Percentiles rank a stretch among this genome's conserved stretches.
These are phyloP conservation scores for Pandemis cinnamomeana DNA, from an alignment of 2,888 invertebrate genomes.

Conservation along the genomic window DNA sequence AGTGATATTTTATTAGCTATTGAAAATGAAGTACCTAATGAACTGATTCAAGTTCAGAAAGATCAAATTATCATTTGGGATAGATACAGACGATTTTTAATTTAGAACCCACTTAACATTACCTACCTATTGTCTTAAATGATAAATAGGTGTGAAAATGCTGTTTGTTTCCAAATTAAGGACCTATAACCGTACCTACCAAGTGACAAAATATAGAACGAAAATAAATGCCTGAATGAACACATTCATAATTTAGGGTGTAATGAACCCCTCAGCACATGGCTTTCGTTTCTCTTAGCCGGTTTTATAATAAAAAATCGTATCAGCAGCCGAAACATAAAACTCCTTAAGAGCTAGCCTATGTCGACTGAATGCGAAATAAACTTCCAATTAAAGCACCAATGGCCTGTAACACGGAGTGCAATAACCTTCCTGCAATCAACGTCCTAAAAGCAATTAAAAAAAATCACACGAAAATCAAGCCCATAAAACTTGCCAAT, in stretches of 20 bases:
- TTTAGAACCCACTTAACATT: no score
- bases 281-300: background rate
- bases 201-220: no score
- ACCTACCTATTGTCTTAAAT: no score
- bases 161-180: no score
- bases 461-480: constrained; percentile 54
- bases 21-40: no score
- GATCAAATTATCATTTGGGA: no score
- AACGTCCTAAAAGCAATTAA: constrained; percentile 39
- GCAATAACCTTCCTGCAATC: constrained; percentile 40
- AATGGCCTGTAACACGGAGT: constrained; percentile 3
- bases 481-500: constrained; percentile 46
- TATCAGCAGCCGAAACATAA: background rate
- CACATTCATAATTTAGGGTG: background rate
- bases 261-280: background rate
- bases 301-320: background rate
- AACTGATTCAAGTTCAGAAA: no score
- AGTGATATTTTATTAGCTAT: no score
- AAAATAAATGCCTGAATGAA: no score
- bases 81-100: no score
- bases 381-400: constrained; percentile 33
- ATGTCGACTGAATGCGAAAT: constrained; percentile 23
- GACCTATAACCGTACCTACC: no score
- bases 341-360: constrained; percentile 2
- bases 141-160: no score